These are phyloP conservation scores for Tetramorium parvispinum DNA, from an alignment of 1,140 invertebrate species.

Conservation along the genomic window DNA sequence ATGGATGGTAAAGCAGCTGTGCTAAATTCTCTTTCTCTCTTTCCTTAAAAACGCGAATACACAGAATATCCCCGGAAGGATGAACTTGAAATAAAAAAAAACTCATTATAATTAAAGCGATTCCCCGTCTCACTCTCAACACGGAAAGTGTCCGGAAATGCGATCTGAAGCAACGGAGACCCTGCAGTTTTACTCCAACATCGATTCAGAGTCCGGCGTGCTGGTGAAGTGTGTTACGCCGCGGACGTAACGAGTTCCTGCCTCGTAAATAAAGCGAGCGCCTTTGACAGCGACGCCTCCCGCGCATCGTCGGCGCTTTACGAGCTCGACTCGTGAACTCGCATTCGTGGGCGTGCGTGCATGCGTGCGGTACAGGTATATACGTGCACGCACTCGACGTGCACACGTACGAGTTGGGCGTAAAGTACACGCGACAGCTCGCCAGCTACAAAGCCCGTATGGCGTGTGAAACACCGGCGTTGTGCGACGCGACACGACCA, in stretches of 20 bases:
- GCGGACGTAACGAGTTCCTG: constrained; percentile 53
- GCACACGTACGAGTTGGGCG: not conserved
- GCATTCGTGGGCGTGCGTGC: not conserved
- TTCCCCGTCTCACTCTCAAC: not conserved
- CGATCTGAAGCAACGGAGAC: constrained; percentile 14
- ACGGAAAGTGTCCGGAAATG: not conserved
- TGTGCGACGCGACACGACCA: constrained; percentile 42
- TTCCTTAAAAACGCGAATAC: not conserved
- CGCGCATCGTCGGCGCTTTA: constrained; percentile 39
- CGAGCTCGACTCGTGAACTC: constrained; percentile 39
- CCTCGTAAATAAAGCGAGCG: constrained; percentile 54
- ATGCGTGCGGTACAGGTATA: not conserved
- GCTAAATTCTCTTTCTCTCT: not conserved
- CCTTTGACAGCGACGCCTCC: constrained; percentile 57
- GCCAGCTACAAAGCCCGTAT: constrained; percentile 53
- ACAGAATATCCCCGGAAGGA: not conserved
- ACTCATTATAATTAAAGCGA: constrained; percentile 36
- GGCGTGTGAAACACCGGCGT: constrained; percentile 51
- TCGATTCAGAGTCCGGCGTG: constrained; percentile 17
- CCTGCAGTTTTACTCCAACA: not conserved
- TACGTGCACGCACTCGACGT: not conserved
- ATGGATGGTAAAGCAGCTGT: not conserved
- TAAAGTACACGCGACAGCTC: constrained; percentile 51
- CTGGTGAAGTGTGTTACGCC: constrained; percentile 11
- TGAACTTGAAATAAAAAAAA: not conserved